Evolutionary conservation across 2,113 vertebrate genomes (phyloP).

Genomic region (Dasyprocta punctata): DNA sequence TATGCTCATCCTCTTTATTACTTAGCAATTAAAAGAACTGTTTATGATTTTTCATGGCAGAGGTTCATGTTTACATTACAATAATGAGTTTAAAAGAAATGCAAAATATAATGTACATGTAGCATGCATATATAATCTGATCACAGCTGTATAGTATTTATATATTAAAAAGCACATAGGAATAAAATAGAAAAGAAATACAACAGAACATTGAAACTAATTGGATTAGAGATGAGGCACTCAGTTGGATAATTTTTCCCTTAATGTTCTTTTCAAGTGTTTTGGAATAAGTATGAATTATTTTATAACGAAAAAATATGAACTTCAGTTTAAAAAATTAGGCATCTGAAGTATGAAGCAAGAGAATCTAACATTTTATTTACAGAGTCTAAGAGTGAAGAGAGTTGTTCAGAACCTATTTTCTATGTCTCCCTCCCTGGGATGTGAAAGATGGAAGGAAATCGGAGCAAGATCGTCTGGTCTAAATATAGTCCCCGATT

Average conservation of each 20-base stretch:
- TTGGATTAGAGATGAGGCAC: neutral
- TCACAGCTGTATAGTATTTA: neutral
- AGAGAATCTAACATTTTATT: neutral
- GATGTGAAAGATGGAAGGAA: neutral
- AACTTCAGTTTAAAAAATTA: neutral
- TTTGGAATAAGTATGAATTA: neutral
- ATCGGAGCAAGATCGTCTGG: neutral
- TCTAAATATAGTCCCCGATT: neutral
- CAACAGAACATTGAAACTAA: neutral
- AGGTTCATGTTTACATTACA: neutral
- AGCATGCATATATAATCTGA: neutral
- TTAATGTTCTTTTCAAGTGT: conserved; percentile 1
- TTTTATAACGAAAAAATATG: neutral
- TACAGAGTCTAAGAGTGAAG: neutral
- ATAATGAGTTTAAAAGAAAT: neutral
- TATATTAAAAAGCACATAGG: neutral
- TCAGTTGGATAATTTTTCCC: neutral
- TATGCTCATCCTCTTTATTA: neutral
- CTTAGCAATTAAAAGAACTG: neutral
- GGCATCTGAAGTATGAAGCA: neutral
- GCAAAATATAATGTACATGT: neutral
- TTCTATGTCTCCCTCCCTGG: neutral
- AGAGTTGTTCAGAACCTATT: neutral
- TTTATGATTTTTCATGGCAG: neutral
- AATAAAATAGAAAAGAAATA: neutral